Conservation (phyloP, 2,888 invertebrate species). For the Tiphia femorata region DNA sequence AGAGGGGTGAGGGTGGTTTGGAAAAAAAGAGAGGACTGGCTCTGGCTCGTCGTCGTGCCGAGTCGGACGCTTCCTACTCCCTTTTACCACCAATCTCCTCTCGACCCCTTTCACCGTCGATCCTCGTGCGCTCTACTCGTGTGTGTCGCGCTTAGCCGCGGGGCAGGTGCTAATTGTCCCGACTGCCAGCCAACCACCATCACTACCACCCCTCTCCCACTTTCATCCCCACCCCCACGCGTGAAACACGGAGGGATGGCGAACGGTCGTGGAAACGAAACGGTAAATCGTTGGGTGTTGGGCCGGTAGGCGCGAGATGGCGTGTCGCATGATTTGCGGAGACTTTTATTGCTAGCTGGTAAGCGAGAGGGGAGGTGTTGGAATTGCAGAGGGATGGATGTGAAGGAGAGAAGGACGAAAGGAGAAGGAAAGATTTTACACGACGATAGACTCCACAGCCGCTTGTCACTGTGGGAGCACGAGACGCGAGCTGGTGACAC, state of each 20-base stretch:
- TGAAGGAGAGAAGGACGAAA: slow-evolving; percentile 5
- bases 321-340: slow-evolving; percentile 64
- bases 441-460: neutral
- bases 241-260: neutral
- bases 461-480: neutral
- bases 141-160: slow-evolving; percentile 33
- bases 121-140: too few species aligned
- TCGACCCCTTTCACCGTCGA: too few species aligned
- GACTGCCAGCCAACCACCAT: too few species aligned
- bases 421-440: neutral
- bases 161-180: slow-evolving; percentile 48
- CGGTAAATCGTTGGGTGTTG: slow-evolving; percentile 36
- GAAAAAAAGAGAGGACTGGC: neutral
- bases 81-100: too few species aligned
- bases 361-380: neutral
- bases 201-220: too few species aligned
- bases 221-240: neutral
- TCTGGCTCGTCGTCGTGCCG: neutral
- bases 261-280: slow-evolving; percentile 19
- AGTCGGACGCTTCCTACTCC: slow-evolving; percentile 1
- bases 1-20: neutral
- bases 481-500: neutral
- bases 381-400: neutral
- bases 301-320: slow-evolving; percentile 40
- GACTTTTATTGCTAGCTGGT: slow-evolving; percentile 57